These are phyloP conservation scores for Hippopotamyrus pictus DNA, from an alignment of 2,797 vertebrate genomes.

Conservation along the genomic window DNA sequence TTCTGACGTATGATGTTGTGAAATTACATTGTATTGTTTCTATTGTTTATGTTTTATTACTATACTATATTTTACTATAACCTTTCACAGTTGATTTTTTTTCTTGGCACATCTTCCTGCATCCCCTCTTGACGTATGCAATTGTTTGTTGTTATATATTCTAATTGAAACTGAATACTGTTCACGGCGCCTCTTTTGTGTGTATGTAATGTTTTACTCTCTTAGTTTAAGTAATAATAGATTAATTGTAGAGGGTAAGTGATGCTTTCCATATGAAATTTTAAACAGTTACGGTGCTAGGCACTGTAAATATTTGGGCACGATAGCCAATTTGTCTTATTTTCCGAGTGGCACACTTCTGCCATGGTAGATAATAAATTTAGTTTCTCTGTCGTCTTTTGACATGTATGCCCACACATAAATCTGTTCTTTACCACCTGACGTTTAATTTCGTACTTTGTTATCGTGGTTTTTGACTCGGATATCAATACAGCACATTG, in stretches of 20 bases:
- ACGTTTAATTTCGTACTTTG: background rate
- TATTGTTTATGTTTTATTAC: background rate
- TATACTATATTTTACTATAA: background rate
- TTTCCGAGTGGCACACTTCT: background rate
- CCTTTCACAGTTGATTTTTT: background rate
- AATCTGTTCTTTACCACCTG: background rate
- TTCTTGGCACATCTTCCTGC: background rate
- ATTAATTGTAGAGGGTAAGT: background rate
- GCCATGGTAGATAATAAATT: background rate
- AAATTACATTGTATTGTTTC: background rate
- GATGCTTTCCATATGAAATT: background rate
- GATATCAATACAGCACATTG: background rate
- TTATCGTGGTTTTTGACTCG: background rate
- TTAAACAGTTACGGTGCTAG: background rate
- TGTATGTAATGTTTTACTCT: background rate
- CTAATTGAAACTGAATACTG: background rate
- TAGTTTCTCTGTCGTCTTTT: background rate
- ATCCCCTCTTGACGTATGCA: background rate
- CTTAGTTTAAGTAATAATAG: background rate
- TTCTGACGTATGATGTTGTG: background rate
- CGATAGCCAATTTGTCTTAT: background rate
- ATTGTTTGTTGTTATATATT: background rate
- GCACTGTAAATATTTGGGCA: background rate
- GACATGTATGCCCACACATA: background rate
- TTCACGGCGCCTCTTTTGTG: background rate